A percentile compares a stretch with the other conserved stretches of the same genome.
Evolutionary conservation across 2,888 invertebrate species (phyloP).

Genomic region (Apoda limacodes): DNA sequence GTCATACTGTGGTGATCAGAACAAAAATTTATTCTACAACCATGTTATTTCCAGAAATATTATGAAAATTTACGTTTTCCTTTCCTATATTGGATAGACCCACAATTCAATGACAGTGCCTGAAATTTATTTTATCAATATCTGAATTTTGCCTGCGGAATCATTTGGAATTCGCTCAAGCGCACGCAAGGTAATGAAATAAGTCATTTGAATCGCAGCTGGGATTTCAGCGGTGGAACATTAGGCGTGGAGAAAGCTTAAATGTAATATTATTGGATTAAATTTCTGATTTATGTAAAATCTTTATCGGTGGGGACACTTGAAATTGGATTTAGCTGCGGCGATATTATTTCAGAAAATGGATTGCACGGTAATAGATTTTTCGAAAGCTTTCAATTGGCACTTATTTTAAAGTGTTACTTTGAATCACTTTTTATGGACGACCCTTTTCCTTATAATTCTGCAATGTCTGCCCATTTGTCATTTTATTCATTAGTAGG

Average conservation of each 20-base stretch:
- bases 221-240: constrained; percentile 59
- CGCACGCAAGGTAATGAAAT: constrained; percentile 57
- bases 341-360: constrained; percentile 39
- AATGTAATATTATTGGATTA: constrained; percentile 64
- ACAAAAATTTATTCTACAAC: too few relatives aligned
- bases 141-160: constrained; percentile 48
- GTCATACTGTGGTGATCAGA: too few relatives aligned
- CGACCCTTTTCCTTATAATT: too few relatives aligned
- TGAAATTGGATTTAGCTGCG: constrained; percentile 57
- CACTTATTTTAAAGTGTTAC: too few relatives aligned
- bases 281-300: constrained; percentile 66
- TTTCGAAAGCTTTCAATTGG: too few relatives aligned
- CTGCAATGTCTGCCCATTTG: too few relatives aligned
- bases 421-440: too few relatives aligned
- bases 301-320: constrained; percentile 60
- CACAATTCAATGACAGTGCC: too few relatives aligned
- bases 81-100: too few relatives aligned
- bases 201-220: constrained; percentile 68
- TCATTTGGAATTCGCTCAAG: constrained; percentile 35
- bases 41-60: too few relatives aligned
- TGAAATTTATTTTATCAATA: constrained; percentile 62
- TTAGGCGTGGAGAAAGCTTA: constrained; percentile 49
- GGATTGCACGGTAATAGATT: constrained; percentile 21
- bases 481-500: too few relatives aligned
- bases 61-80: too few relatives aligned